These are phyloP conservation scores for Hydractinia echinata DNA, from an alignment of 30 jellyfish, hydroid and myxozoan genomes.

Conservation along the genomic window DNA sequence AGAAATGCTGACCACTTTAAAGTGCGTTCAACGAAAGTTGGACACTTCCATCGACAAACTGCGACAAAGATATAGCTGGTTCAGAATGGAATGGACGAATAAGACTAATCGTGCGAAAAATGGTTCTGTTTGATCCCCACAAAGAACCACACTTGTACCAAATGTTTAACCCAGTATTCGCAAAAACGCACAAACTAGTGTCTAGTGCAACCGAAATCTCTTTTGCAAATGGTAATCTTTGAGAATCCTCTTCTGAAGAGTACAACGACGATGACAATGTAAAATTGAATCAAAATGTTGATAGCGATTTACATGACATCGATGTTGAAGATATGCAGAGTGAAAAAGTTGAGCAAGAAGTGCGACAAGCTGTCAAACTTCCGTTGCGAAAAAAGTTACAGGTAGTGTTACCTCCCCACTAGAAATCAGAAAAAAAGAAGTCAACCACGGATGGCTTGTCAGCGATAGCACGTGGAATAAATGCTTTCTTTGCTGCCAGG, in stretches of 20 bases:
- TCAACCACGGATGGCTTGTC: conserved; percentile 7
- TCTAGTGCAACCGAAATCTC: conserved; percentile 9
- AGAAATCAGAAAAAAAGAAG: background rate
- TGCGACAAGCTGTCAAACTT: too few species aligned
- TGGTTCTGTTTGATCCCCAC: background rate
- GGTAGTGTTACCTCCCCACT: conserved; percentile 4
- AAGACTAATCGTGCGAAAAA: conserved; percentile 5
- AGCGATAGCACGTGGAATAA: conserved; percentile 12
- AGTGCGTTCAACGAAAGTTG: too few species aligned
- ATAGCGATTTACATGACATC: background rate
- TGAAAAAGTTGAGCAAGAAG: conserved; percentile 5
- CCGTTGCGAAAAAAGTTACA: too few species aligned
- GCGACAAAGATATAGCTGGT: conserved; percentile 8
- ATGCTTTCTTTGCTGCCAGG: conserved; percentile 7
- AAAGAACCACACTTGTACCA: conserved; percentile 1
- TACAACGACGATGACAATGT: background rate
- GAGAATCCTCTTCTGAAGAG: conserved; percentile 2
- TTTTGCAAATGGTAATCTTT: background rate
- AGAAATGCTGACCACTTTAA: background rate
- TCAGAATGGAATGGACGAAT: conserved; percentile 7
- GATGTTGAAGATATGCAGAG: background rate
- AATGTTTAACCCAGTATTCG: background rate
- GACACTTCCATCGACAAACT: conserved; percentile 9
- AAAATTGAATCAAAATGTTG: background rate
- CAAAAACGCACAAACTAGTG: conserved; percentile 6